Evolutionary conservation across 1,140 invertebrate genomes (phyloP).

Genomic region (Oryzaephilus surinamensis): DNA sequence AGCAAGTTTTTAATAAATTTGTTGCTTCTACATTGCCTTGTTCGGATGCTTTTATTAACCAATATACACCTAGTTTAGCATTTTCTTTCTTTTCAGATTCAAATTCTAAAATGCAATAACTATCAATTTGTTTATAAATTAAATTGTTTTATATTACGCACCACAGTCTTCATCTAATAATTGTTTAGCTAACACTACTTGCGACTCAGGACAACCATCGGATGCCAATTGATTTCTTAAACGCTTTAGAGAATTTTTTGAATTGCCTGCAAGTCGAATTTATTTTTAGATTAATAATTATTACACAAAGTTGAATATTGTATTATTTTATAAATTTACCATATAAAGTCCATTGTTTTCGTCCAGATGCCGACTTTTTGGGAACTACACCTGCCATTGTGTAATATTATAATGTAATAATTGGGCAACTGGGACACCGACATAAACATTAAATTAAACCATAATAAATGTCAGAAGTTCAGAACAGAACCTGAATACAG

Average conservation of each 20-base stretch:
- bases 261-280: conserved; percentile 45
- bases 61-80: conserved; percentile 63
- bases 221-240: conserved; percentile 62
- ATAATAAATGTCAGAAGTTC: too few relatives aligned
- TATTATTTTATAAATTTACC: conserved; percentile 22
- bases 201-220: conserved; percentile 71
- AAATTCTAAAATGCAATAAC: conserved; percentile 34
- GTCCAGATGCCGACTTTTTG: conserved; percentile 29
- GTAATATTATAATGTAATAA: too few relatives aligned
- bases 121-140: neutral
- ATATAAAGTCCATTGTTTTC: conserved; percentile 35
- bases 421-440: too few relatives aligned
- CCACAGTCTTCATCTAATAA: conserved; percentile 59
- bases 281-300: conserved; percentile 2
- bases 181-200: conserved; percentile 66
- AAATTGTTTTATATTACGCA: conserved; percentile 39
- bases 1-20: conserved; percentile 64
- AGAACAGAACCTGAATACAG: too few relatives aligned
- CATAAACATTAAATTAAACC: too few relatives aligned
- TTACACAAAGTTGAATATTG: conserved; percentile 1
- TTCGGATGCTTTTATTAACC: conserved; percentile 80
- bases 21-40: conserved; percentile 82
- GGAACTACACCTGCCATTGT: conserved; percentile 33
- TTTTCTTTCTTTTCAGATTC: conserved; percentile 51
- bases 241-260: conserved; percentile 51